phyloP scores from a whole-genome alignment of 2,113 vertebrate genomes.

The Notarius quadriscutis region DNA sequence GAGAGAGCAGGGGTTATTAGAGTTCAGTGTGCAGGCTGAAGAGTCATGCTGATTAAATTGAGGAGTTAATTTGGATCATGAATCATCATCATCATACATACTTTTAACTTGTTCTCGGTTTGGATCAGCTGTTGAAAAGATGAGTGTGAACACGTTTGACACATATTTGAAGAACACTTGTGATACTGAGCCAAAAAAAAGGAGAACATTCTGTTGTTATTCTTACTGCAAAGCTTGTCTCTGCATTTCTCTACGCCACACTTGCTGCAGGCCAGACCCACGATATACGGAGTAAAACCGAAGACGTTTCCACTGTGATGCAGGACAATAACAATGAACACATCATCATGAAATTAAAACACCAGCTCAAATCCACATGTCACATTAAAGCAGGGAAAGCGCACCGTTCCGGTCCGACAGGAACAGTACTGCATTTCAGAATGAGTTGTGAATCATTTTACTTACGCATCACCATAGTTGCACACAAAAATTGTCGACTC shows the following conservation, averaged over 20 bases:
- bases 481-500: slow-evolving; percentile 55
- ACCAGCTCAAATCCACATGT: background rate
- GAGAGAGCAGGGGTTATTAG: slow-evolving; percentile 13
- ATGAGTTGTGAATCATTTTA: background rate
- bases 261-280: slow-evolving; percentile 51
- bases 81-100: slow-evolving; percentile 18
- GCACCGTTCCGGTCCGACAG: too few relatives aligned
- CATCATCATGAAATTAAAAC: background rate
- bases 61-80: background rate
- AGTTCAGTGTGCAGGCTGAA: background rate
- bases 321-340: background rate
- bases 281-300: slow-evolving; percentile 59
- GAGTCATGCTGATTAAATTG: background rate
- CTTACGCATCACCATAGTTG: slow-evolving; percentile 59
- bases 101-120: slow-evolving; percentile 1
- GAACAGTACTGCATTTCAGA: background rate
- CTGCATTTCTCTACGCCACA: slow-evolving; percentile 65
- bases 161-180: background rate
- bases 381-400: background rate
- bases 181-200: background rate
- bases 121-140: slow-evolving; percentile 27
- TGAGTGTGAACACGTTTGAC: background rate
- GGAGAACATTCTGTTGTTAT: background rate
- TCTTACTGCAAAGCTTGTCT: slow-evolving; percentile 69
- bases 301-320: slow-evolving; percentile 47